Evolutionary conservation across 2,888 invertebrate species (phyloP), one percentile per base, ranked within the genome.

Genomic region (Mongoloraphidia duomilia): DNA sequence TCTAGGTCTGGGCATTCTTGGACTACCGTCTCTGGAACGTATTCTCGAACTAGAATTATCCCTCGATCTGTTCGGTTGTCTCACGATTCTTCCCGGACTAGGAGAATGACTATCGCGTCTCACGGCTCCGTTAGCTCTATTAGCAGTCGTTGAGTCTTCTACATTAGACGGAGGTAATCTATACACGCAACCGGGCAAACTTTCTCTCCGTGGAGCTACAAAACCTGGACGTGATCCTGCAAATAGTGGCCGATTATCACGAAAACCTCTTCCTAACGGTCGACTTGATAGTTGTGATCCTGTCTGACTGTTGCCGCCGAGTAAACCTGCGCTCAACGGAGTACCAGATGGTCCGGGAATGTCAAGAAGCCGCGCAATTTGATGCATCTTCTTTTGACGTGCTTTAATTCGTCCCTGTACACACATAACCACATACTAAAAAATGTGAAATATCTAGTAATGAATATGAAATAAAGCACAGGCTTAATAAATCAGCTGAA

Each of bases 371-470:
- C 86, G 81, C 1, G 93, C 95, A 49, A 97, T 96, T 67, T 93
- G 89, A 61, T 87, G 87, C 86, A 97, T 91, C 68, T 97, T 97
- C 69, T 92, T 89, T 62, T 95, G 94, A 0, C 97, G 80, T 1
- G 96, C 93, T 68, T 92, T 94, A 60, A 89, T 84, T 36, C 93
- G 77, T 34, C 94, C 94, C 79, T 88, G 61, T 6, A 59, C 26
- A 26, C 26, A 26, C 17, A 17, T 17, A 26, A 26, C 26, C 26
- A 26, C 3, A 26, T 26, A 26, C 26, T 26, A 26, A 26, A 26
- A 26, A 26, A 26, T 26, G 26, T 6, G 26, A 26, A 26, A 26
- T 26, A 26, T 26, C 26, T 49, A n/a, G n/a, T 36, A 26, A 12
- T 26, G 10, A 14, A 26, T 37, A 26, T 10, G n/a, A 48, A n/a